A percentile compares a stretch with the other conserved stretches of the same genome.
phyloP scores from a whole-genome alignment of 2,888 invertebrate genomes.

The Elysia crispata region DNA sequence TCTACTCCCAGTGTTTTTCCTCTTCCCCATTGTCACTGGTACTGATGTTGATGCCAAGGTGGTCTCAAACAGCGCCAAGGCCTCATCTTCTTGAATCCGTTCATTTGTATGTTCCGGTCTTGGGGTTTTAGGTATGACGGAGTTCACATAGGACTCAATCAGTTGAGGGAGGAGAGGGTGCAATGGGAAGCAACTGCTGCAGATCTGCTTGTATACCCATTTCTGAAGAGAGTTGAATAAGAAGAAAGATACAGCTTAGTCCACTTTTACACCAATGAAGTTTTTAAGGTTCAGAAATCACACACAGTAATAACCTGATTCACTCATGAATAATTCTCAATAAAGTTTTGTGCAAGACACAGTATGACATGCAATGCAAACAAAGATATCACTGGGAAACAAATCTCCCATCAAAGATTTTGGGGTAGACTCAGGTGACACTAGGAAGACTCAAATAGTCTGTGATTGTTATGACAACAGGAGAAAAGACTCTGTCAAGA shows the following conservation, averaged over 20 bases:
- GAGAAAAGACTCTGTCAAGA: too few relatives aligned
- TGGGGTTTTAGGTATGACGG: conserved; percentile 83
- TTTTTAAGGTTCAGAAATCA: too few relatives aligned
- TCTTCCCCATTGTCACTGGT: background rate
- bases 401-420: too few relatives aligned
- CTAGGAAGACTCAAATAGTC: background rate
- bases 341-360: too few relatives aligned
- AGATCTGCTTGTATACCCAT: conserved; percentile 97
- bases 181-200: conserved; percentile 90
- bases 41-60: background rate
- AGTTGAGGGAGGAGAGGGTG: conserved; percentile 95
- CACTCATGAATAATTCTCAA: too few relatives aligned
- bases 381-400: too few relatives aligned
- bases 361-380: too few relatives aligned
- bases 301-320: too few relatives aligned
- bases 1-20: background rate
- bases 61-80: conserved; percentile 79
- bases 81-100: conserved; percentile 93
- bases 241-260: too few relatives aligned
- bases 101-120: conserved; percentile 88
- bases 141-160: conserved; percentile 96
- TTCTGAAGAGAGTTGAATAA: conserved; percentile 72
- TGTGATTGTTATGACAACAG: background rate
- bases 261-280: too few relatives aligned
- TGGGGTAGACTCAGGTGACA: too few relatives aligned